Evolutionary conservation across 2,113 vertebrate genomes (phyloP).

Genomic region (Python bivittatus): DNA sequence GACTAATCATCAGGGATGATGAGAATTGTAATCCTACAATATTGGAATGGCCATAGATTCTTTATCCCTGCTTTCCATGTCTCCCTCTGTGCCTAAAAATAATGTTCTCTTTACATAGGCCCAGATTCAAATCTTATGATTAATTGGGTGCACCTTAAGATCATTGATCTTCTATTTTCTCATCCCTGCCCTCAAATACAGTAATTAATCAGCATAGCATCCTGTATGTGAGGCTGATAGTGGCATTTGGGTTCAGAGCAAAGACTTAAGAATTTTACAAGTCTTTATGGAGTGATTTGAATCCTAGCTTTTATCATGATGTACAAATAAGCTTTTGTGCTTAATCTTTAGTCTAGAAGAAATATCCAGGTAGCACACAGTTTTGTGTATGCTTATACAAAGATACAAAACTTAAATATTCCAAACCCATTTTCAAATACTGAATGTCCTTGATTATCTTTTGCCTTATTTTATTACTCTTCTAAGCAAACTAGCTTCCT

Average conservation of each 20-base stretch:
- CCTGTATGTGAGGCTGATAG: not conserved
- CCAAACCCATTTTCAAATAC: not conserved
- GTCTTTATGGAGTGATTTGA: not conserved
- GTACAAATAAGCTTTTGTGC: not conserved
- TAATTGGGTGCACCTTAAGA: not conserved
- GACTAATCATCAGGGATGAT: not conserved
- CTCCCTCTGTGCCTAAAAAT: not conserved
- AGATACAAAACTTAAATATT: not conserved
- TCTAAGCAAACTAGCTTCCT: constrained; percentile 31
- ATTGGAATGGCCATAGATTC: not conserved
- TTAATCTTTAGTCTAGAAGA: not conserved
- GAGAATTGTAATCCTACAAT: not conserved
- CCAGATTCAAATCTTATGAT: not conserved
- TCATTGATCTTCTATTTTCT: not conserved
- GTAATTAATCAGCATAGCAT: not conserved
- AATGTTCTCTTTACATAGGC: not conserved
- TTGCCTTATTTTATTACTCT: not conserved
- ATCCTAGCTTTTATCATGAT: not conserved
- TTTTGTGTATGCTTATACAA: not conserved
- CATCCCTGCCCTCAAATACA: not conserved
- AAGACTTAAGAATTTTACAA: not conserved
- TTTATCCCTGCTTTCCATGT: not conserved
- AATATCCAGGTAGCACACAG: not conserved
- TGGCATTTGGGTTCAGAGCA: not conserved
- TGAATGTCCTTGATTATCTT: not conserved